Evolutionary conservation across 1,140 invertebrate species (phyloP).

Genomic region (Ostrea edulis): DNA sequence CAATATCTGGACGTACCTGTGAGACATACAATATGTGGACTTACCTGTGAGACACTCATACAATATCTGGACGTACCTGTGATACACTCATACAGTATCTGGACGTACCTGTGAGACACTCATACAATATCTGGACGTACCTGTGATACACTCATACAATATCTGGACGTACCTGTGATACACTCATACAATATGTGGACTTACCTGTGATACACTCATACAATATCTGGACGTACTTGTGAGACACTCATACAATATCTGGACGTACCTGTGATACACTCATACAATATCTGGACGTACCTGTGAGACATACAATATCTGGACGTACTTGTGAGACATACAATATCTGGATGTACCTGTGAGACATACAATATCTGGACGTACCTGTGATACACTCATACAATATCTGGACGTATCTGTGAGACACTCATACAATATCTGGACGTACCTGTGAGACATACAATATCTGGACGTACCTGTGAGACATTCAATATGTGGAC

Average conservation of each 20-base stretch:
- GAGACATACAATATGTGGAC: constrained; percentile 30
- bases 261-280: too few species aligned
- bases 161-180: too few species aligned
- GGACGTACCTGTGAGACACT: too few species aligned
- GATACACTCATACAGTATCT: constrained; percentile 31
- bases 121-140: constrained; percentile 32
- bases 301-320: constrained; percentile 24
- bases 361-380: constrained; percentile 32
- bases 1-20: constrained; percentile 25
- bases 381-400: too few species aligned
- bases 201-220: too few species aligned
- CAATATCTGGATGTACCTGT: constrained; percentile 18
- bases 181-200: constrained; percentile 34
- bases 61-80: constrained; percentile 20
- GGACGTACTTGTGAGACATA: constrained; percentile 40
- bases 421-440: constrained; percentile 30
- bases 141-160: constrained; percentile 25
- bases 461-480: constrained; percentile 20
- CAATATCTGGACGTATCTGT: constrained; percentile 20
- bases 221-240: constrained; percentile 20
- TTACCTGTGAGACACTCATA: constrained; percentile 40
- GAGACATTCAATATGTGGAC: too few species aligned
- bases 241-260: constrained; percentile 30
- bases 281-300: constrained; percentile 34
- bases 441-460: constrained; percentile 41